Conservation (phyloP, 2,888 invertebrate genomes). For the Eueremaeus valkanovi region DNA sequence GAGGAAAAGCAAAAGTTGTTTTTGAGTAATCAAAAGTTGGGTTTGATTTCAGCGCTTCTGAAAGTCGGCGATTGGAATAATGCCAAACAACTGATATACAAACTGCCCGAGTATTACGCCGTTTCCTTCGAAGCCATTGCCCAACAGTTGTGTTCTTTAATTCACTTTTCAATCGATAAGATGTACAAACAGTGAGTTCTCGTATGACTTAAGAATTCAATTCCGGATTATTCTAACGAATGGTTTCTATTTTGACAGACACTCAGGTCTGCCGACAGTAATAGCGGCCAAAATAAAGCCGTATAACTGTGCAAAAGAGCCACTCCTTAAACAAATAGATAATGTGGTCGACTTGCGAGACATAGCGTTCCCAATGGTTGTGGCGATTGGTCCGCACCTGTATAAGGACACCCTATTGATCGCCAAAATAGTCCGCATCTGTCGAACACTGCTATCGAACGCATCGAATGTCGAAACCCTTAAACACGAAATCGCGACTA, state of each 20-base stretch:
- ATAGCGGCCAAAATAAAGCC: conserved; percentile 37
- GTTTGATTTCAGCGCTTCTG: conserved; percentile 81
- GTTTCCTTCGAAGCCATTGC: conserved; percentile 75
- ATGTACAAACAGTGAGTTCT: conserved; percentile 70
- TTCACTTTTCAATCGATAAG: conserved; percentile 79
- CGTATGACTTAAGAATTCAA: background rate
- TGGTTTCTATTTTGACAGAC: conserved; percentile 56
- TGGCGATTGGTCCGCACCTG: conserved; percentile 78
- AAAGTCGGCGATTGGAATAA: conserved; percentile 86
- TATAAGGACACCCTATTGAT: conserved; percentile 81
- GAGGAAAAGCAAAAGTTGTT: conserved; percentile 29
- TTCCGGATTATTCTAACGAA: background rate
- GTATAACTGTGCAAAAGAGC: conserved; percentile 44
- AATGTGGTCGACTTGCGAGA: conserved; percentile 69
- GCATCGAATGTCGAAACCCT: conserved; percentile 58
- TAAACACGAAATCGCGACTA: conserved; percentile 75
- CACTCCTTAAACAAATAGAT: conserved; percentile 57
- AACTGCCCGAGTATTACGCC: conserved; percentile 74
- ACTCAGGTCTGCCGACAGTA: conserved; percentile 65
- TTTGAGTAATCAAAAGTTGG: conserved; percentile 84
- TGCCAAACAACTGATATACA: conserved; percentile 71
- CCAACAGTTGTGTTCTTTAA: conserved; percentile 68
- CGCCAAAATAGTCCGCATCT: conserved; percentile 69
- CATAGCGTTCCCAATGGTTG: conserved; percentile 76
- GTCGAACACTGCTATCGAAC: conserved; percentile 55